Percentiles rank a stretch among this genome's conserved stretches.
These are phyloP conservation scores for Hymenopus coronatus DNA, from an alignment of 2,888 invertebrate species.

Conservation along the genomic window DNA sequence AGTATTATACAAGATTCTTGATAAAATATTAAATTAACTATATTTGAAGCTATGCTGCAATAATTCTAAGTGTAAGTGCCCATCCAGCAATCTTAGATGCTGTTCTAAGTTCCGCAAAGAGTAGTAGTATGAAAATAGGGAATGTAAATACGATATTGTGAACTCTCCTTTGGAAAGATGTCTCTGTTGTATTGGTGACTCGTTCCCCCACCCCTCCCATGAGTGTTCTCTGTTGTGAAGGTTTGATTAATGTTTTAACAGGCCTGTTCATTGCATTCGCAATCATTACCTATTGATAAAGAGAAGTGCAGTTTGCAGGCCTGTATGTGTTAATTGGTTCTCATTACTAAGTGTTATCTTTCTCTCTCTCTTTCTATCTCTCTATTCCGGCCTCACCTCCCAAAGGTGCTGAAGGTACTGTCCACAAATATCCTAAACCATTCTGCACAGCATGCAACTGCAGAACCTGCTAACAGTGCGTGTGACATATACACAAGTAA, in stretches of 20 bases:
- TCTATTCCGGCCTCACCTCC: slow-evolving; percentile 41
- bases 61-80: too few relatives aligned
- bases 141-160: background rate
- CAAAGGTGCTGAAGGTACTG: slow-evolving; percentile 54
- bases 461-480: background rate
- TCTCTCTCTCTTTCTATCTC: slow-evolving; percentile 48
- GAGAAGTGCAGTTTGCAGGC: background rate
- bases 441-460: background rate
- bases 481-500: too few relatives aligned
- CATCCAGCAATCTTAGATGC: too few relatives aligned
- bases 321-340: background rate
- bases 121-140: too few relatives aligned
- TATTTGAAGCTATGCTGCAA: too few relatives aligned
- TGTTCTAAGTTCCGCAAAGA: too few relatives aligned
- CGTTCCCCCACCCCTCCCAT: background rate
- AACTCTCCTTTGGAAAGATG: background rate
- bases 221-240: background rate
- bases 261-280: background rate
- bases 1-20: too few relatives aligned
- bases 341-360: slow-evolving; percentile 50
- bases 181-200: background rate
- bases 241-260: background rate
- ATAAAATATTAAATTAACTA: too few relatives aligned
- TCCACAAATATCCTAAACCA: slow-evolving; percentile 33
- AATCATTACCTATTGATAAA: background rate